A percentile compares a stretch with the other conserved stretches of the same genome.
These are phyloP conservation scores for Mythimna impura DNA, from an alignment of 2,888 invertebrate species.

Conservation along the genomic window DNA sequence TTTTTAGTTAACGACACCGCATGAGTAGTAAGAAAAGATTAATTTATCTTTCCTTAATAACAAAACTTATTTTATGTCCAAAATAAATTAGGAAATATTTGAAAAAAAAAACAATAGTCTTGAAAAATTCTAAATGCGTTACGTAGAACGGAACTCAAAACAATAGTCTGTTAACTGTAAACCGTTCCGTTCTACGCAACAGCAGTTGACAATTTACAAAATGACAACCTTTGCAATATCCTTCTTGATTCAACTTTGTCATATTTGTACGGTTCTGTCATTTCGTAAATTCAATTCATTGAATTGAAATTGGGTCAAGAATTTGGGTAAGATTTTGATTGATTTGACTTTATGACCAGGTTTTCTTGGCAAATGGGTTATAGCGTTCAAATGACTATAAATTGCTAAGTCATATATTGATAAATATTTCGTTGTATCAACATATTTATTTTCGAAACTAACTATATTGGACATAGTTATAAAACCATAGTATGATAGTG, in stretches of 20 bases:
- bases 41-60: neutral
- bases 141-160: conserved; percentile 54
- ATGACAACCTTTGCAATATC: conserved; percentile 58
- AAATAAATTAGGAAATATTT: conserved; percentile 14
- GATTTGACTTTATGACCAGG: neutral
- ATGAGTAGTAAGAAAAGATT: neutral
- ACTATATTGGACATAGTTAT: neutral
- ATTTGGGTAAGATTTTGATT: conserved; percentile 1
- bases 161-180: conserved; percentile 55
- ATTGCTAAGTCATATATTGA: neutral
- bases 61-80: neutral
- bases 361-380: neutral
- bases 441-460: neutral
- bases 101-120: conserved; percentile 11
- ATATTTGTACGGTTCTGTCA: conserved; percentile 10
- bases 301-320: conserved; percentile 24
- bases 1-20: neutral
- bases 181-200: conserved; percentile 59
- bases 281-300: conserved; percentile 28
- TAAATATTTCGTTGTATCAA: neutral
- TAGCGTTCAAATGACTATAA: neutral
- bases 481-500: too few species aligned
- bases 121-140: conserved; percentile 3
- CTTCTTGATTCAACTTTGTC: conserved; percentile 37
- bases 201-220: conserved; percentile 39